Conservation (phyloP, 2,113 vertebrate species). For the Sylvietta virens region DNA sequence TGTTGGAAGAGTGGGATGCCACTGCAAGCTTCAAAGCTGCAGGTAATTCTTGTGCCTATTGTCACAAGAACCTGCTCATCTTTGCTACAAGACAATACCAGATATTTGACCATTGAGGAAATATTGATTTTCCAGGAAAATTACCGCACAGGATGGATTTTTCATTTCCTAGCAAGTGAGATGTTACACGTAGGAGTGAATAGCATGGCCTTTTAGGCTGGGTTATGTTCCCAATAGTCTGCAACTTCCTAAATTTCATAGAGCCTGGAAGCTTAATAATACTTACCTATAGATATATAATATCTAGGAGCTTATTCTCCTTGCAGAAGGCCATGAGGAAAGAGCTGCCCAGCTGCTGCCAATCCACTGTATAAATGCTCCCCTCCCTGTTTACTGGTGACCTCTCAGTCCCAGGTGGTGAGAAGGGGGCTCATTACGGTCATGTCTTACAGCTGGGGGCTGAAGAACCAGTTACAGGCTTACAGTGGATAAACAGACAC, state of each 20-base stretch:
- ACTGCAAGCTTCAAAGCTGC: not conserved
- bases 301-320: not conserved
- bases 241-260: fast-evolving
- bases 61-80: not conserved
- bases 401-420: not conserved
- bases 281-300: fast-evolving
- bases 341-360: not conserved
- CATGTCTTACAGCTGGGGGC: not conserved
- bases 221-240: not conserved
- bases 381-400: not conserved
- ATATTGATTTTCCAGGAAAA: not conserved
- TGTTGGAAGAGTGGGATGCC: not conserved
- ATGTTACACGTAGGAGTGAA: fast-evolving
- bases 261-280: not conserved
- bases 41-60: not conserved
- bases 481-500: fast-evolving
- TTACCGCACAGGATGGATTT: not conserved
- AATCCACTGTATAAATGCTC: not conserved
- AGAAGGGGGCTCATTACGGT: not conserved
- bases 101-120: not conserved
- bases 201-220: not conserved
- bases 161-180: not conserved
- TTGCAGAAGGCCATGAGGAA: not conserved
- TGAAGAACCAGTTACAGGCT: not conserved
- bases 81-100: not conserved